Evolutionary conservation across 1,140 invertebrate species (phyloP).

Genomic region (Teleogryllus occipitalis): DNA sequence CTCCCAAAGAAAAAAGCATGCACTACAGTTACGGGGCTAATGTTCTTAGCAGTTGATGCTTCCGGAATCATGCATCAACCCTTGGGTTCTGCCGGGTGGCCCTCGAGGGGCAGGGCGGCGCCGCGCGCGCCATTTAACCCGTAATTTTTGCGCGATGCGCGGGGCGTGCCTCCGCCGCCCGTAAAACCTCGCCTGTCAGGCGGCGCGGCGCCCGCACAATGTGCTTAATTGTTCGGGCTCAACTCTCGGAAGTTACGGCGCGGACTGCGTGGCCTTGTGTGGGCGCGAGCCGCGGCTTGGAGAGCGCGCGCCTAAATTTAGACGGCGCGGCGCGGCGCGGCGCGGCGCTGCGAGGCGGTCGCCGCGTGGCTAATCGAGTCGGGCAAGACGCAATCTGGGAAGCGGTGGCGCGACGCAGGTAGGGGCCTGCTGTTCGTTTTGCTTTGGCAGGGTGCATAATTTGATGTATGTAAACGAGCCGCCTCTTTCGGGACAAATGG

Average conservation of each 20-base stretch:
- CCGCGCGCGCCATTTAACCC: too few species aligned
- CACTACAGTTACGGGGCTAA: too few species aligned
- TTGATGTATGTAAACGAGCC: background rate
- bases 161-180: too few species aligned
- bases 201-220: background rate
- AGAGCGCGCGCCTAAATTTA: background rate
- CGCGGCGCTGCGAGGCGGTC: too few species aligned
- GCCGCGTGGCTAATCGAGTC: background rate
- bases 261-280: background rate
- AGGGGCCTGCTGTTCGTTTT: background rate
- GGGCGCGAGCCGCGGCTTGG: too few species aligned
- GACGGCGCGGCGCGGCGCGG: background rate
- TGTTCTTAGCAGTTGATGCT: too few species aligned
- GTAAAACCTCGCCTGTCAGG: background rate
- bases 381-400: background rate
- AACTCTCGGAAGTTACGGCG: background rate
- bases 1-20: too few species aligned
- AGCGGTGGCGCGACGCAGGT: background rate
- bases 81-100: too few species aligned
- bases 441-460: background rate
- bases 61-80: too few species aligned
- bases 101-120: too few species aligned
- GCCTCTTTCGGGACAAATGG: background rate
- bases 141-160: too few species aligned
- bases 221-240: background rate